Evolutionary conservation across 2,888 invertebrate genomes (phyloP).

Genomic region (Laothoe populi): DNA sequence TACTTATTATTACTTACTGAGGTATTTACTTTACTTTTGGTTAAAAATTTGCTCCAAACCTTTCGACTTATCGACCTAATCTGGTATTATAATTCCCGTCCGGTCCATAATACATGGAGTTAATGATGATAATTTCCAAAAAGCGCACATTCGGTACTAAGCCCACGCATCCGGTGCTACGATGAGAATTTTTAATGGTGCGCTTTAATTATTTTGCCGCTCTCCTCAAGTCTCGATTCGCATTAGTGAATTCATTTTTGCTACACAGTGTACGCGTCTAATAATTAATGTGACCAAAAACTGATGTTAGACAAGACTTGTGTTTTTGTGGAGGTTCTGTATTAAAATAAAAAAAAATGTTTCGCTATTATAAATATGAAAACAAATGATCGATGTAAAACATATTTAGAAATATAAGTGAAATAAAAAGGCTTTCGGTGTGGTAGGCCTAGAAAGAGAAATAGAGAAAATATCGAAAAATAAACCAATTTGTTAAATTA

Average conservation of each 20-base stretch:
- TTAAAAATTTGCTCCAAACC: background rate
- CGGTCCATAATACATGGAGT: conserved; percentile 7
- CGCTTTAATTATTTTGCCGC: conserved; percentile 83
- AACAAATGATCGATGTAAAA: no score
- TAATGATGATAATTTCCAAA: conserved; percentile 20
- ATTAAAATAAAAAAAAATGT: background rate
- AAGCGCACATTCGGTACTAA: background rate
- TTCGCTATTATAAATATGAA: no score
- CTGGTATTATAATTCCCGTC: background rate
- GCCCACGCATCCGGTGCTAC: conserved; percentile 26
- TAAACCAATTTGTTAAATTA: no score
- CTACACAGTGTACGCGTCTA: conserved; percentile 50
- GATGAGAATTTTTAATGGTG: conserved; percentile 80
- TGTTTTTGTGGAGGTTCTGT: conserved; percentile 13
- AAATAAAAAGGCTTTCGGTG: no score
- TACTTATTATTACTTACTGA: no score
- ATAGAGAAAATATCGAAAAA: no score
- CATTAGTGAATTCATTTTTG: conserved; percentile 83
- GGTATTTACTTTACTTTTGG: no score
- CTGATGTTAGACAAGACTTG: conserved; percentile 6
- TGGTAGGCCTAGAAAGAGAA: no score
- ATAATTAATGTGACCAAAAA: conserved; percentile 43
- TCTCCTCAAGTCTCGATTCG: conserved; percentile 79
- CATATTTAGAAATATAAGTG: no score
- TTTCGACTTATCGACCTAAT: background rate